Percentiles rank a stretch among this genome's conserved stretches.
Evolutionary conservation across 2,113 vertebrate species (phyloP).

Genomic region (Toxostoma redivivum): DNA sequence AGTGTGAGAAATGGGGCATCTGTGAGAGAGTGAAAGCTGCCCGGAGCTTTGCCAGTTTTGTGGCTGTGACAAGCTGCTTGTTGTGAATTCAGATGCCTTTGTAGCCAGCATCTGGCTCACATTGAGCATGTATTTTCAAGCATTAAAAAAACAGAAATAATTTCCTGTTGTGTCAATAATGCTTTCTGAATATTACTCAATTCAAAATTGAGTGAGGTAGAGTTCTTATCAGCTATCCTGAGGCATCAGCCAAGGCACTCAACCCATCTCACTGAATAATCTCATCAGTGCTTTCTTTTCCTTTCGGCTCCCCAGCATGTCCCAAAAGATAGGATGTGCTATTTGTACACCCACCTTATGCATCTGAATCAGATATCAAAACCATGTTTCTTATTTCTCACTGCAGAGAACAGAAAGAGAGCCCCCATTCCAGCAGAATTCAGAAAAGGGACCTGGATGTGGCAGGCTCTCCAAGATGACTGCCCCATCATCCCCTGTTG

Average conservation of each 20-base stretch:
- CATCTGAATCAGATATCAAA: background rate
- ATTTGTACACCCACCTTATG: background rate
- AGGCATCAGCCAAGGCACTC: background rate
- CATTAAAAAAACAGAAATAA: background rate
- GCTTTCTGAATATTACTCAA: background rate
- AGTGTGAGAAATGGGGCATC: background rate
- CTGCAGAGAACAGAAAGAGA: background rate
- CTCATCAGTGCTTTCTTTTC: background rate
- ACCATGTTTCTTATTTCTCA: background rate
- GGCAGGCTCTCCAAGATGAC: background rate
- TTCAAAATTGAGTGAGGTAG: background rate
- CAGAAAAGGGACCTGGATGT: background rate
- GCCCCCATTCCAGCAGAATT: background rate
- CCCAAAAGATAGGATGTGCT: background rate
- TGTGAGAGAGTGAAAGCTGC: background rate
- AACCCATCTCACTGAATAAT: background rate
- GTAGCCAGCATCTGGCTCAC: background rate
- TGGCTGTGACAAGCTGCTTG: background rate
- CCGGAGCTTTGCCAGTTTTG: background rate
- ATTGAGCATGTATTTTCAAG: background rate
- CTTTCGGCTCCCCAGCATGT: background rate
- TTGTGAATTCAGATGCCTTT: background rate
- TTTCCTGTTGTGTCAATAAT: background rate
- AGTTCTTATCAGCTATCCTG: background rate
- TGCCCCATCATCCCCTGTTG: rapidly evolving